Evolutionary conservation across 2,113 vertebrate species (phyloP).

Genomic region (Myanophis thanlyinensis): DNA sequence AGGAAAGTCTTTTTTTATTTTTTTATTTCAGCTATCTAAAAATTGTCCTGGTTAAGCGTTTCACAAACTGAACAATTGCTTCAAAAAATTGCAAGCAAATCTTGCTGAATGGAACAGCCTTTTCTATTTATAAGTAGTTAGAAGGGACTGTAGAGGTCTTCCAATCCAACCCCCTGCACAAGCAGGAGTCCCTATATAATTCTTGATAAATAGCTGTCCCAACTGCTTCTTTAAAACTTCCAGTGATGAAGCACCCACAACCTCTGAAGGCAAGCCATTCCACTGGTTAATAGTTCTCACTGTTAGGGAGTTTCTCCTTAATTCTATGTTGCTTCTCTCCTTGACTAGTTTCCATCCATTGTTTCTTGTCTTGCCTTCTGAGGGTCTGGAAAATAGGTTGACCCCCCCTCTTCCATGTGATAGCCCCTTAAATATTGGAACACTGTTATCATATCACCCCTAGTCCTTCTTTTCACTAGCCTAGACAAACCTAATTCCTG

Average conservation of each 20-base stretch:
- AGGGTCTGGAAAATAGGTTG: background rate
- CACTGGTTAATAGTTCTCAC: background rate
- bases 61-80: background rate
- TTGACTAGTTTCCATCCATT: background rate
- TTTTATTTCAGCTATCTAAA: background rate
- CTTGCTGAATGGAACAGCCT: background rate
- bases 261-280: background rate
- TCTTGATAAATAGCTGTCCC: background rate
- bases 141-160: background rate
- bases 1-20: background rate
- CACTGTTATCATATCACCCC: background rate
- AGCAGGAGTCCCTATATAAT: background rate
- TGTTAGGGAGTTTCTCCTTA: background rate
- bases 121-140: background rate
- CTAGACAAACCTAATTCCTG: background rate
- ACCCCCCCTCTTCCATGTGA: background rate
- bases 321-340: background rate
- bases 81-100: background rate
- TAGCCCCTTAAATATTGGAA: background rate
- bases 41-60: background rate
- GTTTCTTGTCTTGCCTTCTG: background rate
- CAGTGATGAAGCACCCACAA: background rate
- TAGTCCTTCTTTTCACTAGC: background rate
- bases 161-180: background rate
- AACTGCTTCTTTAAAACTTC: background rate